phyloP scores from a whole-genome alignment of 2,113 vertebrate species.

The Malurus melanocephalus region DNA sequence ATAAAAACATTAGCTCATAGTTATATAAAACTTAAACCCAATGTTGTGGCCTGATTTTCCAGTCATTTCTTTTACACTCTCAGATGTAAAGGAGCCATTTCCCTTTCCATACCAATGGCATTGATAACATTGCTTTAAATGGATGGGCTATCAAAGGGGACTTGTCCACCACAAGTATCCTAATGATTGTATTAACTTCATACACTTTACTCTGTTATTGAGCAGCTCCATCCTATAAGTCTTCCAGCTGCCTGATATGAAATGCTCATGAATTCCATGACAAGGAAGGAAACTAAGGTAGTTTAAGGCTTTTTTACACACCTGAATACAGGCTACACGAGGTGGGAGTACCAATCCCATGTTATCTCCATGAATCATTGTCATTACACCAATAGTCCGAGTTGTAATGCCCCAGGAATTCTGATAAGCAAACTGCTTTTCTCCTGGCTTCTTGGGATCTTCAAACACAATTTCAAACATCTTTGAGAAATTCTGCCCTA shows the following conservation, averaged over 20 bases:
- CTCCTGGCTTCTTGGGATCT: conserved; percentile 90
- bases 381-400: conserved; percentile 93
- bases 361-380: conserved; percentile 97
- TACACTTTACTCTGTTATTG: neutral
- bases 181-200: neutral
- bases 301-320: conserved; percentile 40
- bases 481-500: conserved; percentile 96
- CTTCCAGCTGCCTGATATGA: rapidly evolving
- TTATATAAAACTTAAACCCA: neutral
- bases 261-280: neutral
- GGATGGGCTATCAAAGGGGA: neutral
- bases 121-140: neutral
- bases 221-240: neutral
- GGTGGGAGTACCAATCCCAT: conserved; percentile 92
- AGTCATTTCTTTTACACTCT: neutral
- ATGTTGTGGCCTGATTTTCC: neutral
- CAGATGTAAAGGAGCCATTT: neutral
- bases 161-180: neutral
- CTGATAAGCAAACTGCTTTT: conserved; percentile 94
- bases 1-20: neutral
- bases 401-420: conserved; percentile 98
- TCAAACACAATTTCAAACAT: conserved; percentile 98
- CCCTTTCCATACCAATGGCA: neutral
- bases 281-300: neutral
- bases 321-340: conserved; percentile 91